Conservation (phyloP, 2,888 invertebrate species). For the Trichopria drosophilae region DNA sequence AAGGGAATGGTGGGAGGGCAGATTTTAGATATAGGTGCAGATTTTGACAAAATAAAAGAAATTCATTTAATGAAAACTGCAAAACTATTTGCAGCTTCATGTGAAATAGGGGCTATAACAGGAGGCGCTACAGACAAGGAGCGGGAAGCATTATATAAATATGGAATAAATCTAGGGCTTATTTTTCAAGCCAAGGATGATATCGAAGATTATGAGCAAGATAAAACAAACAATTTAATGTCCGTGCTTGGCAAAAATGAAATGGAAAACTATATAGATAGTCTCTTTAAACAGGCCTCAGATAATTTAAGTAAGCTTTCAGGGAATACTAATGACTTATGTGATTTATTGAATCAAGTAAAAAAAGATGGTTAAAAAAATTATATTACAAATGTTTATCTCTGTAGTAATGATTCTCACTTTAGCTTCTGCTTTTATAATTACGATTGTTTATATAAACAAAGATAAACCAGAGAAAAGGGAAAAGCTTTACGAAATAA, state of each 20-base stretch:
- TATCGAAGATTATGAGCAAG: slow-evolving; percentile 20
- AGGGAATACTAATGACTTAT: slow-evolving; percentile 25
- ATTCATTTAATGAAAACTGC: slow-evolving; percentile 27
- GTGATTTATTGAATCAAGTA: slow-evolving; percentile 27
- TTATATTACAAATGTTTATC: slow-evolving; percentile 26
- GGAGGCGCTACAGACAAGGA: slow-evolving; percentile 12
- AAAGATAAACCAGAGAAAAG: slow-evolving; percentile 24
- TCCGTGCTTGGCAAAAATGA: slow-evolving; percentile 25
- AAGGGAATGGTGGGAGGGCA: slow-evolving; percentile 26
- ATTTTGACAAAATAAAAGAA: slow-evolving; percentile 24
- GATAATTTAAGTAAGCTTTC: slow-evolving; percentile 24
- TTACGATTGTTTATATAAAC: slow-evolving; percentile 25
- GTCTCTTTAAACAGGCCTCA: slow-evolving; percentile 22
- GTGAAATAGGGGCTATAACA: slow-evolving; percentile 27
- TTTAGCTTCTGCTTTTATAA: slow-evolving; percentile 22
- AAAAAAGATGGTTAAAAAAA: slow-evolving; percentile 26
- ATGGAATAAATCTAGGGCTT: slow-evolving; percentile 25
- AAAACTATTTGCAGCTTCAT: slow-evolving; percentile 25
- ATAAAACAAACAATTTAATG: slow-evolving; percentile 23
- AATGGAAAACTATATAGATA: slow-evolving; percentile 23
- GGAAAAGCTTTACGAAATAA: slow-evolving; percentile 25
- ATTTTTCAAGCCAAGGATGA: slow-evolving; percentile 28
- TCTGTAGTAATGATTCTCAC: slow-evolving; percentile 24
- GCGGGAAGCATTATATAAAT: slow-evolving; percentile 18
- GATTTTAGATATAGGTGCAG: slow-evolving; percentile 22